A percentile compares a stretch with the other conserved stretches of the same genome.
These are phyloP conservation scores for Neolamprologus toae DNA, from an alignment of 2,113 vertebrate genomes.

Conservation along the genomic window DNA sequence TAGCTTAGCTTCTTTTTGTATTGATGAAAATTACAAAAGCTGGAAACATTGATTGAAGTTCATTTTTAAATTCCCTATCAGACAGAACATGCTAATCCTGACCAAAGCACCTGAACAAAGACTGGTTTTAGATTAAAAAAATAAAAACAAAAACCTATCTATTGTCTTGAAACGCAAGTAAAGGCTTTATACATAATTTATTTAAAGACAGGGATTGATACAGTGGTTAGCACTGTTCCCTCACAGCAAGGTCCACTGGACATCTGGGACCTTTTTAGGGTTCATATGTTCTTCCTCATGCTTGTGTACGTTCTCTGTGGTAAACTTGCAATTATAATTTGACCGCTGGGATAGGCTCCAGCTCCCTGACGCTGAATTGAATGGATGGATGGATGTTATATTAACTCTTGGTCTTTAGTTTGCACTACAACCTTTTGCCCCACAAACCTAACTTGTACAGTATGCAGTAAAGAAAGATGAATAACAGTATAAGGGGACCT, in stretches of 20 bases:
- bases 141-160: not conserved
- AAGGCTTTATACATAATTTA: not conserved
- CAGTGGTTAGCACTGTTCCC: not conserved
- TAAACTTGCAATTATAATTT: not conserved
- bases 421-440: not conserved
- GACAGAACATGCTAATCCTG: not conserved
- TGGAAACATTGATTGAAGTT: not conserved
- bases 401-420: not conserved
- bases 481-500: not conserved
- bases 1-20: conserved; percentile 37
- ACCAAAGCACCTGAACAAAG: not conserved
- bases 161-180: not conserved
- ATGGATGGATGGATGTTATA: not conserved
- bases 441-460: not conserved
- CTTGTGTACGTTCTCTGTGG: not conserved
- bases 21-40: not conserved
- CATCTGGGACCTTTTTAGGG: not conserved
- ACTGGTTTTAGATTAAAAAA: not conserved
- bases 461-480: not conserved
- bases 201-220: not conserved
- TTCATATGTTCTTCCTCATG: not conserved
- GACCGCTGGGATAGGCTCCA: not conserved
- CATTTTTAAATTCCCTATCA: not conserved
- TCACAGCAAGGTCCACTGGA: not conserved
- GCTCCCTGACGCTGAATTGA: not conserved